Conservation (phyloP, 1,140 invertebrate genomes). For the Drosophila subpulchrella region DNA sequence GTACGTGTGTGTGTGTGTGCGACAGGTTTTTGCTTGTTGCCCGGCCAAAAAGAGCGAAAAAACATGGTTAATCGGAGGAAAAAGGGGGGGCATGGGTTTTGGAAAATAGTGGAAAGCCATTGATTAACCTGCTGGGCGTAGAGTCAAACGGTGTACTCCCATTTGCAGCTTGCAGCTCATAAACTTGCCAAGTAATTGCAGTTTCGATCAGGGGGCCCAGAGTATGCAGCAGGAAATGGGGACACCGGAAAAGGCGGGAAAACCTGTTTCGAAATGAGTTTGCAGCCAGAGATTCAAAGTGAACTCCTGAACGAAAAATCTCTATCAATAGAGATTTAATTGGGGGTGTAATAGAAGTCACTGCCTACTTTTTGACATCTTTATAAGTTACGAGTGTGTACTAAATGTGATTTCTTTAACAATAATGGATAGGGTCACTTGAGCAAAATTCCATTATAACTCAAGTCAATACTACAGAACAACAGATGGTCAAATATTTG, state of each 20-base stretch:
- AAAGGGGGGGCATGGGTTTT: background rate
- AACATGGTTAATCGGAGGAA: constrained; percentile 29
- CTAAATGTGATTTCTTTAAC: no score
- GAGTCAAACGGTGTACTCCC: background rate
- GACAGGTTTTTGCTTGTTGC: constrained; percentile 20
- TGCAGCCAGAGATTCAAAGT: background rate
- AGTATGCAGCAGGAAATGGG: constrained; percentile 10
- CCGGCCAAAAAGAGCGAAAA: constrained; percentile 40
- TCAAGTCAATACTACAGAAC: no score
- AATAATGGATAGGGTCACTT: no score
- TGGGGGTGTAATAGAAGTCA: no score
- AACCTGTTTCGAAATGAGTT: background rate
- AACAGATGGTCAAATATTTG: no score
- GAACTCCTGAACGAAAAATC: background rate
- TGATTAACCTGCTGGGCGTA: constrained; percentile 36
- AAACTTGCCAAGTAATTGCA: constrained; percentile 39
- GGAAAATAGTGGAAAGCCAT: constrained; percentile 45
- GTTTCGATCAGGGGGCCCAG: constrained; percentile 9
- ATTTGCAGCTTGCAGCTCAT: constrained; percentile 7
- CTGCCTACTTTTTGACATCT: no score
- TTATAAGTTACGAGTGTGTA: no score
- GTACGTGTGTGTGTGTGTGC: constrained; percentile 13
- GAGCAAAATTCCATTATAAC: no score
- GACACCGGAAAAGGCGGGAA: background rate
- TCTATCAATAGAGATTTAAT: no score